Evolutionary conservation across 1,140 invertebrate genomes (phyloP).

Genomic region (Brachionus koreanus): DNA sequence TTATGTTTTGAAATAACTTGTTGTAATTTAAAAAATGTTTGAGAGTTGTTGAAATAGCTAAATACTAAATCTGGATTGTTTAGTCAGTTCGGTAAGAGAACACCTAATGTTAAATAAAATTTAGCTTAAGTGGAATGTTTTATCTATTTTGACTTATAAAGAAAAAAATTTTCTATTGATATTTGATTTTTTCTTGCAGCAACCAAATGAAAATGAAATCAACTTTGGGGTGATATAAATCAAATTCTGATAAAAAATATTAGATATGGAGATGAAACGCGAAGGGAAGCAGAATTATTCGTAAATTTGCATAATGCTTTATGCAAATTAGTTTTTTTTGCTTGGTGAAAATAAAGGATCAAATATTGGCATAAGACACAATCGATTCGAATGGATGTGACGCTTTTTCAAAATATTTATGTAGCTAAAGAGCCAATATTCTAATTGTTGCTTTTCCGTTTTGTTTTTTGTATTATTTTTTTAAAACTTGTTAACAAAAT

Average conservation of each 20-base stretch:
- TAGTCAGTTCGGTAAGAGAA: no score
- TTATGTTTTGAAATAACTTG: not conserved
- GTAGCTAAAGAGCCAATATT: not conserved
- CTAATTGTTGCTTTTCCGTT: not conserved
- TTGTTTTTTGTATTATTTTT: not conserved
- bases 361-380: not conserved
- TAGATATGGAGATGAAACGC: not conserved
- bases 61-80: not conserved
- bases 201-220: not conserved
- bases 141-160: not conserved
- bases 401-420: not conserved
- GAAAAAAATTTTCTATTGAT: not conserved
- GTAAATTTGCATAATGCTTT: conserved; percentile 13
- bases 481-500: not conserved
- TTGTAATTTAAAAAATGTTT: not conserved
- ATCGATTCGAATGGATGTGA: not conserved
- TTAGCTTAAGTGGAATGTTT: no score
- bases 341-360: not conserved
- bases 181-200: not conserved
- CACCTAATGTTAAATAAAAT: no score
- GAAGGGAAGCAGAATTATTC: not conserved
- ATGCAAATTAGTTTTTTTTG: conserved; percentile 2
- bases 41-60: not conserved
- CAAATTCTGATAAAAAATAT: not conserved
- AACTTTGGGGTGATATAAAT: conserved; percentile 1